phyloP scores from a whole-genome alignment of 2,797 vertebrate genomes.

The Rhincodon typus region DNA sequence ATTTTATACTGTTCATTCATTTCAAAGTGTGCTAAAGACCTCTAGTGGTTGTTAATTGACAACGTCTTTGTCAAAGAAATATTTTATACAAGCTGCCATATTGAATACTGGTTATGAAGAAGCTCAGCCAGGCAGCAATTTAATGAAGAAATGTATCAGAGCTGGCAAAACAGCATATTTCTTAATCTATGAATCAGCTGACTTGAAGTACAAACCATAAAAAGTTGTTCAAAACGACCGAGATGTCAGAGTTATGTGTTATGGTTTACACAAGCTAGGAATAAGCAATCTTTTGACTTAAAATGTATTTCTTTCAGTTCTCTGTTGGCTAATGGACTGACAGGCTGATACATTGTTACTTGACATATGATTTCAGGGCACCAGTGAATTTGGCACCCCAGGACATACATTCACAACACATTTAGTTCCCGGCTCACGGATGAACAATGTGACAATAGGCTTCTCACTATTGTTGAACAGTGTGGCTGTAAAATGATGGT shows the following conservation, averaged over 20 bases:
- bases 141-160: neutral
- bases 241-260: neutral
- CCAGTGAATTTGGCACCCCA: no score
- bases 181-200: neutral
- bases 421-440: no score
- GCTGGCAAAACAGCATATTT: neutral
- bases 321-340: no score
- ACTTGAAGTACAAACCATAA: neutral
- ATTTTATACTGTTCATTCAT: neutral
- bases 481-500: neutral
- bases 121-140: neutral
- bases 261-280: neutral
- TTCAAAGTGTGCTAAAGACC: slow-evolving; percentile 21
- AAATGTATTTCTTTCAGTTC: no score
- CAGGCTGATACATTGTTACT: no score
- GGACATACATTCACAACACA: no score
- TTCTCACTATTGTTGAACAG: neutral
- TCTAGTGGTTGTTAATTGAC: slow-evolving; percentile 1
- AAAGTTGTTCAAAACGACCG: neutral
- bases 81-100: neutral
- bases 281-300: no score
- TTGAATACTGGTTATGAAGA: neutral
- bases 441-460: no score
- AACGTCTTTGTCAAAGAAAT: neutral
- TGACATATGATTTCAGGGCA: no score